phyloP scores from a whole-genome alignment of 2,888 invertebrate genomes.

The Agrotis segetum region DNA sequence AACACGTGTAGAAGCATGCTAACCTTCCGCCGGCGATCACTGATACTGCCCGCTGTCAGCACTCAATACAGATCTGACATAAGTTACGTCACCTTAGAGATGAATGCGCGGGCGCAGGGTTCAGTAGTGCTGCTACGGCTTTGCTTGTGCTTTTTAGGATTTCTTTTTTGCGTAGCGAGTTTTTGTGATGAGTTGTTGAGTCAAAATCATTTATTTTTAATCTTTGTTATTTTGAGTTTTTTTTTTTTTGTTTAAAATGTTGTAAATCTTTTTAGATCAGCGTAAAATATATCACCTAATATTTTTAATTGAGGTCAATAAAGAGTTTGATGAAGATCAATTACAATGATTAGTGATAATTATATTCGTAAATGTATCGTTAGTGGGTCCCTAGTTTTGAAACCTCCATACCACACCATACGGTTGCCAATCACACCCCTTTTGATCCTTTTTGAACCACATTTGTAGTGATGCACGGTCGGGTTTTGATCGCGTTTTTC shows the following conservation, averaged over 20 bases:
- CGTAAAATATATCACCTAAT: no score
- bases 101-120: constrained; percentile 31
- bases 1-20: constrained; percentile 57
- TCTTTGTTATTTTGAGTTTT: no score
- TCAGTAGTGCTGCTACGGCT: constrained; percentile 13
- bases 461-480: not conserved
- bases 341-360: no score
- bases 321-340: no score
- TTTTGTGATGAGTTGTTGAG: no score
- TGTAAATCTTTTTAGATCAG: not conserved
- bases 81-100: constrained; percentile 38
- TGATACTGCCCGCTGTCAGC: constrained; percentile 57
- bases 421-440: no score
- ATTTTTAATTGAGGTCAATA: not conserved
- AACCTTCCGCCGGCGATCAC: constrained; percentile 33
- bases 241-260: not conserved
- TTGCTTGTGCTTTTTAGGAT: not conserved
- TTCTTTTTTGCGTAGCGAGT: not conserved
- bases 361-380: no score
- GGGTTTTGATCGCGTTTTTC: not conserved
- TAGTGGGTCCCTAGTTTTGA: not conserved
- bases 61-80: constrained; percentile 52
- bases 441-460: no score
- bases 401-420: no score
- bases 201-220: no score